Evolutionary conservation across 2,113 vertebrate genomes (phyloP).

Genomic region (Leucoraja erinaceus): DNA sequence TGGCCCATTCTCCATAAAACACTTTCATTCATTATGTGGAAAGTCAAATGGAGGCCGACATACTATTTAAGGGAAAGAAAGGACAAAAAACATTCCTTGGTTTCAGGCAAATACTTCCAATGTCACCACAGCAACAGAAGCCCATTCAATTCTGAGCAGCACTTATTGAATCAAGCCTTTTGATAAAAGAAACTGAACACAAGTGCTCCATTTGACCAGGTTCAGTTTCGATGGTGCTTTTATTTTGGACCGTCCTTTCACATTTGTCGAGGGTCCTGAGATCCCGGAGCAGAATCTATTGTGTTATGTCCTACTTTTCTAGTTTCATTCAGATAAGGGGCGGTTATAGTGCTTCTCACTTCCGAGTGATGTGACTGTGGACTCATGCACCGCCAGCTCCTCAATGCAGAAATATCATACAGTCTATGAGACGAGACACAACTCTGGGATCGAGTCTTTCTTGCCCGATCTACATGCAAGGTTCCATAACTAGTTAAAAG

Average conservation of each 20-base stretch:
- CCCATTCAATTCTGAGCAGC: constrained; percentile 52
- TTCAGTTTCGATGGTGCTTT: not conserved
- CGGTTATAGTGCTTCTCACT: not conserved
- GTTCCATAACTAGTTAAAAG: not conserved
- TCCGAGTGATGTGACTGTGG: not conserved
- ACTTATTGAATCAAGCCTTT: constrained; percentile 1
- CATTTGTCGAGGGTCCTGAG: not conserved
- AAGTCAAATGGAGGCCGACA: constrained; percentile 45
- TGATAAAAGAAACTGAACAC: not conserved
- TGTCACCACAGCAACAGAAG: constrained; percentile 63
- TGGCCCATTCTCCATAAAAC: constrained; percentile 17
- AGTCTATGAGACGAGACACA: not conserved
- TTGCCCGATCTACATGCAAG: not conserved
- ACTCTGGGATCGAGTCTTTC: not conserved
- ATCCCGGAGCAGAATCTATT: not conserved
- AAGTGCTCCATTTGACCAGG: not conserved
- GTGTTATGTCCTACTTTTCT: not conserved
- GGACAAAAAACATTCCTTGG: constrained; percentile 66
- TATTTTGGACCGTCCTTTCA: not conserved
- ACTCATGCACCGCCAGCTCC: not conserved
- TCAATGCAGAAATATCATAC: not conserved
- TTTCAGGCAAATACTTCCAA: constrained; percentile 54
- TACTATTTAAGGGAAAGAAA: constrained; percentile 52
- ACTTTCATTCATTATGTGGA: constrained; percentile 39
- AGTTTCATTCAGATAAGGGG: not conserved